Evolutionary conservation across 2,113 vertebrate genomes (phyloP), one percentile per base, ranked within the genome.

Genomic region (Naja naja): DNA sequence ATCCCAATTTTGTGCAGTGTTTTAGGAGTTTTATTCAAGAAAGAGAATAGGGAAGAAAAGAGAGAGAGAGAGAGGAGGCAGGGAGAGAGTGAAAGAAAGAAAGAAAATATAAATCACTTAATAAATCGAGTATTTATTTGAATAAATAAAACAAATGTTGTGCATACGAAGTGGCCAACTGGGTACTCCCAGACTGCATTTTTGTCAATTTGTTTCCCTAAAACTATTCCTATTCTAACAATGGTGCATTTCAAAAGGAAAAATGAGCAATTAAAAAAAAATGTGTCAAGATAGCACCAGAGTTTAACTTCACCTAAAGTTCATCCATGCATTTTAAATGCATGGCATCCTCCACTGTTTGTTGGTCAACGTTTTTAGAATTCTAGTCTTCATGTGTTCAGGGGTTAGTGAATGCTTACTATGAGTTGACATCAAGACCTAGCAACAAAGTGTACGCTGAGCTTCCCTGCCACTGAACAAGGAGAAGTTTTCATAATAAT

Each of bases 31-130:
- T 39, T 20, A 39, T 20, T 39, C 69, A 74, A 74, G 69, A 7
- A 74, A 74, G n/a, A 1, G 8, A 39, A 20, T 8, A 16, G 4
- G 14, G 4, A n/a, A 6, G 30, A 11, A 60, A 60, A 0, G 58
- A 60, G 27, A 4, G 58, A 2, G 1, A 27, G 25, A 0, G 14
- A n/a, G 58, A 58, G 2, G 30, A 10, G 5, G 2, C 12, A 0
- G 5, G 0, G 64, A 27, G 25, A 1, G 56, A 27, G 25, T 3
- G 56, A 27, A 8, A 10, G 56, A 25, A 9, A 25, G 14, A 0
- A 1, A 12, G 1, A 2, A 4, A 34, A 34, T 16, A 5, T 34
- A 34, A 74, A 14, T 34, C 18, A 16, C 34, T 74, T 34, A 74
- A 74, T 34, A 74, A 69, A 69, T 5, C 16, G 14, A 34, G 1